Base-by-base conservation (phyloP, 2,797 vertebrate species). In the Sebastolobus alascanus region DNA sequence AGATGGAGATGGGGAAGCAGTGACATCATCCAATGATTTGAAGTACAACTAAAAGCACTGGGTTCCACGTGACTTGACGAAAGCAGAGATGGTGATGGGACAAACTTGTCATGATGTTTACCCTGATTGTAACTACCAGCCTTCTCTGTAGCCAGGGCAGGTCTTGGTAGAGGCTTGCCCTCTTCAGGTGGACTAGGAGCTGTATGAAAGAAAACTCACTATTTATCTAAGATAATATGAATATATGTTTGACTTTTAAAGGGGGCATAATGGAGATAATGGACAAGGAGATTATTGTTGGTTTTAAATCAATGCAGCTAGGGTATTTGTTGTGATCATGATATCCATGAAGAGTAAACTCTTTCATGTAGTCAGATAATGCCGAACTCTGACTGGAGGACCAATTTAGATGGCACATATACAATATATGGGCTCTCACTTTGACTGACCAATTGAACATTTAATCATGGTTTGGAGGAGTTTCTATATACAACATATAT, bases 111-210 rank as follows among this genome's bases (percentile, higher is more conserved):
- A 84, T 92, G 84, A 91, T 89, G 90, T 94, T 96, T 96, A 96
- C 94, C 95, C 93, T 88, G 82, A 91, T 90, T 84, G 84, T 93
- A 92, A 93, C 91, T 94, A 95, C 77, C 92, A 90, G 86, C 84
- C 84, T 90, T 93, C 90, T 95, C 92, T 90, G 87, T 91, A 90
- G 93, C 90, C 91, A 94, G 93, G 88, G 87, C 90, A 88, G 95
- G 95, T 89, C 88, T 94, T 91, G 94, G 88, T 77, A 94, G 88
- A 92, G 93, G 92, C 73, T 93, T 94, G 91, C 94, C 90, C 86
- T 92, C 95, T 91, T 92, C 90, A 87, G 89, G 88, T 89, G 90
- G 88, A 93, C 93, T 95, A 92, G 93, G 90, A 95, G 93, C 95
- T 96, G 95, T 85, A 87, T 94, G 87, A 93, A 91, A 95, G 89